Conservation (phyloP, 2,797 vertebrate genomes). For the Hozukius guyotensis region DNA sequence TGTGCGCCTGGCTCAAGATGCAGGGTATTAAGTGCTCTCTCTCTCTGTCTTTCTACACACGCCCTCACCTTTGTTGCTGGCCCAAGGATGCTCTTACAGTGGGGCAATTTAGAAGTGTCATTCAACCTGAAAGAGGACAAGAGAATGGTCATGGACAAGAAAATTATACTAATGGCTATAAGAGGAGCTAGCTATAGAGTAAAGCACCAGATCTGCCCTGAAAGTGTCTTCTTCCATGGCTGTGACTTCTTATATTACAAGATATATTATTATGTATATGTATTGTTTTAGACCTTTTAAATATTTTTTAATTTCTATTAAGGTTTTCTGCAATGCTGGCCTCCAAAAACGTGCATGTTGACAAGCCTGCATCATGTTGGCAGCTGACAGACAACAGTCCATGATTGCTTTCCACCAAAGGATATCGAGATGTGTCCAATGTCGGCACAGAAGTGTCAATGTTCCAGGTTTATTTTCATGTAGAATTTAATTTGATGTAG, state of each 20-base stretch:
- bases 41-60: slow-evolving; percentile 47
- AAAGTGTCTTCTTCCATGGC: slow-evolving; percentile 17
- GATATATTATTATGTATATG: not conserved
- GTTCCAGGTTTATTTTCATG: not conserved
- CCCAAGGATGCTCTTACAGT: slow-evolving; percentile 66
- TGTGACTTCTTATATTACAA: not conserved
- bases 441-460: not conserved
- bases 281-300: not conserved
- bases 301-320: not conserved
- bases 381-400: no score
- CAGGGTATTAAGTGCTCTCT: slow-evolving; percentile 65
- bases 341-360: not conserved
- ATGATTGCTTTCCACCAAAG: not conserved
- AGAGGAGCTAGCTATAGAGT: not conserved
- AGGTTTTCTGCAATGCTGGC: not conserved
- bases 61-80: slow-evolving; percentile 60
- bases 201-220: not conserved
- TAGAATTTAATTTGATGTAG: not conserved
- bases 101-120: slow-evolving; percentile 53
- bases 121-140: slow-evolving; percentile 52
- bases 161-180: slow-evolving; percentile 55
- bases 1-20: slow-evolving; percentile 50
- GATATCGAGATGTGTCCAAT: not conserved
- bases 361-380: no score
- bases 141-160: slow-evolving; percentile 48